Evolutionary conservation across 2,888 invertebrate species (phyloP), one percentile per base, ranked within the genome.

Genomic region (Cylloceria caligata): DNA sequence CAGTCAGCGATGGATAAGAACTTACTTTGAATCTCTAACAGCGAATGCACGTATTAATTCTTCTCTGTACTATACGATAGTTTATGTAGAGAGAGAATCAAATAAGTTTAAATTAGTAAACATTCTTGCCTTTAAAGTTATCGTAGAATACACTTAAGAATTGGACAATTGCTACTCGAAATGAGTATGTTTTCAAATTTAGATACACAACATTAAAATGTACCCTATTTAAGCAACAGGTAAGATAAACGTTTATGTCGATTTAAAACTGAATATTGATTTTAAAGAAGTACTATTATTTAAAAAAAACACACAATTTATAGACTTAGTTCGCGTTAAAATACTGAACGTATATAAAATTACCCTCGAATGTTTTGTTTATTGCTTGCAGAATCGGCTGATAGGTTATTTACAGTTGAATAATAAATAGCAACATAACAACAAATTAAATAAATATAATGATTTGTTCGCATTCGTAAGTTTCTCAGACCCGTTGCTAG

Each of bases 401-500:
- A 57, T 1, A 34, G 34, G 30, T n/a, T n/a, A 1, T 57, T 49
- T 2, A 7, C 34, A 30, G n/a, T 34, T 6, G 6, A 34, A 57
- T 11, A n/a, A 7, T 2, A 34, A 30, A 11, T 3, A n/a, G 5
- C 34, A 9, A n/a, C 3, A 47, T 3, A 47, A 21, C 16, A n/a
- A 16, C 11, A 36, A 21, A 34, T 52, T 27, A 30, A 5, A 3
- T 65, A n/a, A 42, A 9, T 47, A 13, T n/a, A 6, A 49, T 11
- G 36, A 73, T 52, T 87, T 84, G 87, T 84, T 86, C 77, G 49
- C 9, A 71, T 68, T 86, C 80, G 73, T 47, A 62, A 81, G 71
- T 67, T 27, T 84, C 74, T 86, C 82, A 74, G 83, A 69, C 74
- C 86, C 74, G 55, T 83, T 84, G 83, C 88, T 86, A 73, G 83